These are phyloP conservation scores for Lucilia sericata DNA, from an alignment of 1,140 invertebrate species.

Conservation along the genomic window DNA sequence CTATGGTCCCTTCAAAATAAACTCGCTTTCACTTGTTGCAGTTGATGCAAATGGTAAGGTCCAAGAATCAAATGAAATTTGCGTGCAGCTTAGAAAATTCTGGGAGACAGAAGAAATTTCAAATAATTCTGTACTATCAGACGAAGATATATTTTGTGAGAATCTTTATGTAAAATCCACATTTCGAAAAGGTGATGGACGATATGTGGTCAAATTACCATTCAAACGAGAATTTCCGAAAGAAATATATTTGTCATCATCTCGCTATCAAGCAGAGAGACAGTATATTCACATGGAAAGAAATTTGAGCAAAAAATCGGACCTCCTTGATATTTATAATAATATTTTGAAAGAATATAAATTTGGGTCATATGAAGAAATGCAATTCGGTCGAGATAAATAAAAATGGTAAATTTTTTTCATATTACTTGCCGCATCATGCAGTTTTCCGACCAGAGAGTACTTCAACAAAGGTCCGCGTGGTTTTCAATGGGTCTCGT, in stretches of 20 bases:
- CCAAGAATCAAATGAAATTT: not conserved
- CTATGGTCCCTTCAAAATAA: not conserved
- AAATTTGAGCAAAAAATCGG: not conserved
- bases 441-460: no score
- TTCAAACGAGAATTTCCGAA: constrained; percentile 16
- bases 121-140: not conserved
- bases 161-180: not conserved
- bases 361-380: not conserved
- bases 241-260: not conserved
- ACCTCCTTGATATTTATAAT: not conserved
- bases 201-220: not conserved
- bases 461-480: no score
- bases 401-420: constrained; percentile 10
- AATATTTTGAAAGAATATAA: not conserved
- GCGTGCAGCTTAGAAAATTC: not conserved
- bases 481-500: not conserved
- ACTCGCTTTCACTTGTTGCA: not conserved
- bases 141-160: not conserved
- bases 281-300: not conserved
- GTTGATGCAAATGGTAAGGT: not conserved
- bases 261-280: not conserved
- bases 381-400: not conserved
- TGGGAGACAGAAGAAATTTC: constrained; percentile 17
- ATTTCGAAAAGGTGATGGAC: constrained; percentile 2
- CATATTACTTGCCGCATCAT: no score